phyloP scores from a whole-genome alignment of 2,113 vertebrate species.

The Rhagologus leucostigma region DNA sequence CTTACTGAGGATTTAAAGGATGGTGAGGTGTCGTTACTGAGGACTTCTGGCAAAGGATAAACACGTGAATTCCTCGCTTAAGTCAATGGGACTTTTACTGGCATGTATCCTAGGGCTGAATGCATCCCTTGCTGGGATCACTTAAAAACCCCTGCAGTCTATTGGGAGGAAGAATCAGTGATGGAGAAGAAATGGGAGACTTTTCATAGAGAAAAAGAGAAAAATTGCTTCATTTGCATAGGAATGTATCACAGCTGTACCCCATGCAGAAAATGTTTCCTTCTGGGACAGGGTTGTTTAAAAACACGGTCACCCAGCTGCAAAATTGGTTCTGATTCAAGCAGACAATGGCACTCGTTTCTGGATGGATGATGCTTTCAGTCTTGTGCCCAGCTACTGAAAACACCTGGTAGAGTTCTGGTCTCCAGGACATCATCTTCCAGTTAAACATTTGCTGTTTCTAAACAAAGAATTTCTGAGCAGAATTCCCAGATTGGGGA shows the following conservation, averaged over 20 bases:
- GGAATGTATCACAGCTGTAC: constrained; percentile 42
- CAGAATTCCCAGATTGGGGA: background rate
- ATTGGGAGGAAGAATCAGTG: background rate
- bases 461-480: background rate
- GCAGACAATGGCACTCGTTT: background rate
- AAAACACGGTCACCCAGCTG: background rate
- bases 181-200: constrained; percentile 3
- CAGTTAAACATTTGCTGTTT: background rate
- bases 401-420: background rate
- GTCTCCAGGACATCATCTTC: background rate
- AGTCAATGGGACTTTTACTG: background rate
- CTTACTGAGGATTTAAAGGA: background rate
- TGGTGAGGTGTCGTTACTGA: background rate
- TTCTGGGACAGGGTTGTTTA: background rate
- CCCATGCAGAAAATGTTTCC: background rate
- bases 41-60: background rate
- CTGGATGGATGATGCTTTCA: background rate
- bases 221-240: constrained; percentile 41
- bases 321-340: background rate
- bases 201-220: constrained; percentile 3
- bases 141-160: background rate
- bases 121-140: background rate
- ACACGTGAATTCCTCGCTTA: background rate
- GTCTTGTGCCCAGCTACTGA: background rate
- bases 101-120: background rate